These are phyloP conservation scores for Athene noctua DNA, from an alignment of 2,113 vertebrate genomes.

Conservation along the genomic window DNA sequence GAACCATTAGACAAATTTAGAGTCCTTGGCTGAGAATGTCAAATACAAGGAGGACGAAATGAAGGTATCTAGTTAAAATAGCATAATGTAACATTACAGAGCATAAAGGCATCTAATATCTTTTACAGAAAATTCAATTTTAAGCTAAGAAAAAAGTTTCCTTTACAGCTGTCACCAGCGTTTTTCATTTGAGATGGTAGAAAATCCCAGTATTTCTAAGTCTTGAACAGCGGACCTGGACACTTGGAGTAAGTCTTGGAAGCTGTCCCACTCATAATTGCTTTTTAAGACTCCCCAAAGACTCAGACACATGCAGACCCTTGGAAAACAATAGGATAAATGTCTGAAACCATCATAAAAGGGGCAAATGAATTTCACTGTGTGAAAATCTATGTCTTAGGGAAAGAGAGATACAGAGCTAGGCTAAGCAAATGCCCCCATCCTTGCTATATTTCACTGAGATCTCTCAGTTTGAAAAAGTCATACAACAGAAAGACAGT, in stretches of 20 bases:
- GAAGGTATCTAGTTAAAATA: neutral
- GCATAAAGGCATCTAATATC: neutral
- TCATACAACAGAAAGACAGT: neutral
- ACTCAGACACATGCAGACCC: neutral
- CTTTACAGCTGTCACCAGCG: neutral
- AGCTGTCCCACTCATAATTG: neutral
- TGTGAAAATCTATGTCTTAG: neutral
- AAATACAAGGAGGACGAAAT: neutral
- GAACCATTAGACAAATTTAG: neutral
- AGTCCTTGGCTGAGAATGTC: neutral
- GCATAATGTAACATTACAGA: neutral
- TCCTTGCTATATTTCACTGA: neutral
- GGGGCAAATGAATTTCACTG: neutral
- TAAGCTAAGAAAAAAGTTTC: neutral
- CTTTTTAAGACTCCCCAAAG: neutral
- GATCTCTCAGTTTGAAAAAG: neutral
- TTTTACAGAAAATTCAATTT: neutral
- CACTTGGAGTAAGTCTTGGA: neutral
- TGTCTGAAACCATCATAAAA: neutral
- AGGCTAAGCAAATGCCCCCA: neutral
- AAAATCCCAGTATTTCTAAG: neutral
- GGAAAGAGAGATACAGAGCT: neutral
- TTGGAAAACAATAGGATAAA: neutral
- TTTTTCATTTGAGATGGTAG: neutral
- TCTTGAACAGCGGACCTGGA: neutral